Percentiles rank a stretch among this genome's conserved stretches.
phyloP scores from a whole-genome alignment of 2,113 vertebrate species.

The Actenoides hombroni region DNA sequence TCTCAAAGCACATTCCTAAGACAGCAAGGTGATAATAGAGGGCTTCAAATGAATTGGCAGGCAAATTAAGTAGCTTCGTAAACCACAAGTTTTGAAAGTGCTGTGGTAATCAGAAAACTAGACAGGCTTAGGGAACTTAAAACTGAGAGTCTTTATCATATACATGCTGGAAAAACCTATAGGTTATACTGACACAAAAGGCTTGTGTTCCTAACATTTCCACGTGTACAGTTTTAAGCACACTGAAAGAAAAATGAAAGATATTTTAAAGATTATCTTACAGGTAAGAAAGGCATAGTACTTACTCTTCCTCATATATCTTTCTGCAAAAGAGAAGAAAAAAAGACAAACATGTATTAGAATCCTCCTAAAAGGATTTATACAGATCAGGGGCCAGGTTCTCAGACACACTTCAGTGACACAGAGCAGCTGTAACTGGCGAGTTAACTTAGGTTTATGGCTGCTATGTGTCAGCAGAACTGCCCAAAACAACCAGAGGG shows the following conservation, averaged over 20 bases:
- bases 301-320: slow-evolving; percentile 93
- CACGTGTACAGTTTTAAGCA: neutral
- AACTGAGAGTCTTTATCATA: neutral
- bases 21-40: neutral
- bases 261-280: neutral
- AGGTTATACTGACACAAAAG: neutral
- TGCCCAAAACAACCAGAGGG: neutral
- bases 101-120: neutral
- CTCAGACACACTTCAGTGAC: neutral
- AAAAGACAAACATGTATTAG: slow-evolving; percentile 39
- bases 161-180: neutral
- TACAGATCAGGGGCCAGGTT: neutral
- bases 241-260: neutral
- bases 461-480: neutral
- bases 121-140: slow-evolving; percentile 3
- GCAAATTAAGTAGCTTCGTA: neutral
- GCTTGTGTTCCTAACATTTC: neutral
- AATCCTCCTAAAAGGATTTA: neutral
- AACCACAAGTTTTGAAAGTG: neutral
- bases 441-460: neutral
- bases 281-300: slow-evolving; percentile 57
- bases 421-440: neutral
- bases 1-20: neutral
- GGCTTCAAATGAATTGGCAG: neutral
- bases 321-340: slow-evolving; percentile 80